Base-by-base conservation (phyloP, 92 coral and sea anemone species). In the Parazoanthus atlanticus region DNA sequence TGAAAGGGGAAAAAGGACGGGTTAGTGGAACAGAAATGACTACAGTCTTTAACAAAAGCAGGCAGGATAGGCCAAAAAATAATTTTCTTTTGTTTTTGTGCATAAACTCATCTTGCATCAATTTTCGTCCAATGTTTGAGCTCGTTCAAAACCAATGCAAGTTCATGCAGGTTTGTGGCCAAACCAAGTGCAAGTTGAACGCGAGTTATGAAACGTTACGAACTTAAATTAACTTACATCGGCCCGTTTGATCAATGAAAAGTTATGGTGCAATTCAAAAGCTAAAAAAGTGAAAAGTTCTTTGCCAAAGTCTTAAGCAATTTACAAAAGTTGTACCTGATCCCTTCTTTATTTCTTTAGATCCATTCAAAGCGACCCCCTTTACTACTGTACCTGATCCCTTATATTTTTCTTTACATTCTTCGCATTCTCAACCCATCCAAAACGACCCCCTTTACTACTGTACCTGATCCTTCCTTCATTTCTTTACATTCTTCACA, bases 371-470 rank as follows among this genome's bases (percentile, higher is more conserved):
- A 8, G 49, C 12, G 49, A 46, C 9, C 49, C 49, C 49, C 12
- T 46, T 46, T 46, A 46, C 12, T 8, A 46, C 49, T 92, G 33
- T 64, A 93, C 92, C 90, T 69, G 89, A 71, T 93, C 95, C 67
- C 98, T 82, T 8, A 96, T 90, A 33, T 95, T 80, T 89, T 94
- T 89, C 87, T 96, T 96, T 56, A 92, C 89, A 8, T 94, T 86
- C 78, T 95, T 46, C 49, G 1, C 5, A 46, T 8, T 46, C 49
- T 46, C 12, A 10, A 46, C 49, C 49, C 49, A 46, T 46, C 43
- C 49, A 46, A 46, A 46, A 46, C 10, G 49, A 46, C 49, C 6
- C 13, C 12, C 49, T 46, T 46, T 46, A 46, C 49, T 46, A 46
- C 1, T 46, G 49, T 46, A 8, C 49, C 6, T 1, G 12, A 46